These are phyloP conservation scores for Cassiopea xamachana DNA, from an alignment of 30 jellyfish, hydroid and myxozoan genomes.

Conservation along the genomic window DNA sequence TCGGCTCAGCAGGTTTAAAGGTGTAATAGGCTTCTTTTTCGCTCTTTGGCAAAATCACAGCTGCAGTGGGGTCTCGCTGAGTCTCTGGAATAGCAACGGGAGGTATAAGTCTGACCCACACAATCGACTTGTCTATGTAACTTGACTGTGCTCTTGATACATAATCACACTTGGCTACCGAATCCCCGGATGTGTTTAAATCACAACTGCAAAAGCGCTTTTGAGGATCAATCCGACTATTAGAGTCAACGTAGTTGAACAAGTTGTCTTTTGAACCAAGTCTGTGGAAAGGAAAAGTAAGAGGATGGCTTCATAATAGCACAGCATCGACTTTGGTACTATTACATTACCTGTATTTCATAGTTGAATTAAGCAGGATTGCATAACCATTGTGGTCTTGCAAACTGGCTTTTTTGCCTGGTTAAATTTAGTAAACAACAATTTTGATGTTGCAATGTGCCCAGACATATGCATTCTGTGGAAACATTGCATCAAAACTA, in stretches of 20 bases:
- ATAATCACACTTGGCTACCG: background rate
- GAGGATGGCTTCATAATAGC: background rate
- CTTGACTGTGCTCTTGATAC: background rate
- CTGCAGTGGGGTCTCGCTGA: background rate
- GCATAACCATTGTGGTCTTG: background rate
- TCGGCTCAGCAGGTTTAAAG: constrained; percentile 2
- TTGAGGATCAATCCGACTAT: background rate
- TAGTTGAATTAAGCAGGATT: too few relatives aligned
- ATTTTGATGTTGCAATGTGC: too few relatives aligned
- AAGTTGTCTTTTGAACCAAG: background rate
- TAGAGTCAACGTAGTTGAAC: background rate
- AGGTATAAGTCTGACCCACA: background rate
- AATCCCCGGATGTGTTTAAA: background rate
- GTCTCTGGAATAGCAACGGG: background rate
- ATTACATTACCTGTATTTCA: background rate
- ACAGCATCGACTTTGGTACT: background rate
- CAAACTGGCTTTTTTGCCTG: background rate
- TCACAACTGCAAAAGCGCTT: background rate
- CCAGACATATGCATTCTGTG: too few relatives aligned
- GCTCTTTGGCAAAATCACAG: background rate
- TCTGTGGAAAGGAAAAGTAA: background rate
- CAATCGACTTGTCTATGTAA: background rate
- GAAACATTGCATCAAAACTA: too few relatives aligned
- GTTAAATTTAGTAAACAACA: too few relatives aligned
- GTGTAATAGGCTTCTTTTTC: constrained; percentile 13